Base-by-base conservation (phyloP, 35 echinoderm and acorn worm species). In the Acanthaster planci region DNA sequence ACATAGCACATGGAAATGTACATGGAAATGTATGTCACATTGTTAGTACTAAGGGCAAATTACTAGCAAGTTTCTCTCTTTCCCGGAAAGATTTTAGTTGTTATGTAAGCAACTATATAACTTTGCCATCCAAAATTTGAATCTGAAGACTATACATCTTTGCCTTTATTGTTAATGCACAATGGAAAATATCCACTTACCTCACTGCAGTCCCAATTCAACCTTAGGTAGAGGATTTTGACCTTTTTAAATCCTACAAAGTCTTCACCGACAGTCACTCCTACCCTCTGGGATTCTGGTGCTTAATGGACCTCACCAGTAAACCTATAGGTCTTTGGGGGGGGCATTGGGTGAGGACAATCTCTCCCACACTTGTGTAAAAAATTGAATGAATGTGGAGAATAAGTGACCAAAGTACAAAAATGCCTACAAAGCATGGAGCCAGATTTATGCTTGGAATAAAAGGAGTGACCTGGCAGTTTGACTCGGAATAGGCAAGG, bases 241-340 rank as follows among this genome's bases (percentile, higher is more conserved):
- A 72, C 64, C 64, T 72, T 72, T n/a, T 29, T 2, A 72, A 72
- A 72, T 72, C 64, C 64, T 34, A 72, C 15, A 72, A 72, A 72
- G 64, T 72, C 64, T 26, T 72, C 64, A 72, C 64, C 64, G 64
- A 26, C 64, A 72, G 64, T 72, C 64, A 72, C 12, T 12, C 4
- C 26, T 26, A 72, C 64, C 64, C 64, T 72, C 64, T 72, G 64
- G 64, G 64, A 72, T 72, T 72, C 34, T 29, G 64, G 64, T 26
- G 64, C 64, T 34, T 72, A 72, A 72, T 72, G 14, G 21, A 19
- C 14, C 26, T 72, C 23, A 14, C 8, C 26, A 34, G 30, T 27
- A 2, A 67, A 72, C 18, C 1, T 6, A n/a, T n/a, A 23, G 64
- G 26, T 31, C 64, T 72, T 35, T 72, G 64, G 26, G 8, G 34